These are phyloP conservation scores for Sialis fuliginosa DNA, from an alignment of 2,888 invertebrate genomes.

Conservation along the genomic window DNA sequence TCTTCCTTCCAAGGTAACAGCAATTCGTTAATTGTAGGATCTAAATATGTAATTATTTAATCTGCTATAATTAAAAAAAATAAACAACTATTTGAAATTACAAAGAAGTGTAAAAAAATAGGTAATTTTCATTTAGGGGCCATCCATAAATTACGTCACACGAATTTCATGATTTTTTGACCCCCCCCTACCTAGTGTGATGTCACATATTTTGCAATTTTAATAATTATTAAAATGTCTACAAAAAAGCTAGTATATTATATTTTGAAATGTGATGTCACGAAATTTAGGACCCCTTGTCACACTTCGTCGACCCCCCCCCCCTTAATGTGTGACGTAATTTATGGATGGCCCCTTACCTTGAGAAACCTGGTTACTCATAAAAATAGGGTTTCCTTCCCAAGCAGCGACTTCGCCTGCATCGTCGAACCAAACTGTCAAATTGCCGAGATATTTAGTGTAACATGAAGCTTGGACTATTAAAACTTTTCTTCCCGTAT, in stretches of 20 bases:
- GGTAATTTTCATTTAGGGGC: background rate
- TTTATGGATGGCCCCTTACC: too few species aligned
- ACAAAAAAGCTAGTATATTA: too few species aligned
- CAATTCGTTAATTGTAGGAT: constrained; percentile 36
- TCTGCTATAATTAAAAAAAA: constrained; percentile 9
- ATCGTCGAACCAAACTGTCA: constrained; percentile 51
- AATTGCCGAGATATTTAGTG: constrained; percentile 59
- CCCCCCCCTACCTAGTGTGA: too few species aligned
- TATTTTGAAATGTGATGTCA: too few species aligned
- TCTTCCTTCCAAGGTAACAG: constrained; percentile 38
- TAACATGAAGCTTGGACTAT: constrained; percentile 57
- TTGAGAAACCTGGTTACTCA: constrained; percentile 41
- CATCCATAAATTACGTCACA: too few species aligned
- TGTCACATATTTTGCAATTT: too few species aligned
- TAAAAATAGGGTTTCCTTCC: constrained; percentile 55
- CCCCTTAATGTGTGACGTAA: too few species aligned
- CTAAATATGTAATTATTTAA: constrained; percentile 23
- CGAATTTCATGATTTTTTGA: too few species aligned
- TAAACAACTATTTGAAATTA: constrained; percentile 1
- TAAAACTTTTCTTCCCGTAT: constrained; percentile 34
- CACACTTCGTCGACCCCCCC: too few species aligned
- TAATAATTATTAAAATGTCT: too few species aligned
- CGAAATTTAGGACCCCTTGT: too few species aligned
- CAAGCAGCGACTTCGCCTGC: constrained; percentile 44
- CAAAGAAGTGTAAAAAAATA: background rate